A percentile compares a stretch with the other conserved stretches of the same genome.
These are phyloP conservation scores for Drosophila kohkoa DNA, from an alignment of 1,140 invertebrate species.

Conservation along the genomic window DNA sequence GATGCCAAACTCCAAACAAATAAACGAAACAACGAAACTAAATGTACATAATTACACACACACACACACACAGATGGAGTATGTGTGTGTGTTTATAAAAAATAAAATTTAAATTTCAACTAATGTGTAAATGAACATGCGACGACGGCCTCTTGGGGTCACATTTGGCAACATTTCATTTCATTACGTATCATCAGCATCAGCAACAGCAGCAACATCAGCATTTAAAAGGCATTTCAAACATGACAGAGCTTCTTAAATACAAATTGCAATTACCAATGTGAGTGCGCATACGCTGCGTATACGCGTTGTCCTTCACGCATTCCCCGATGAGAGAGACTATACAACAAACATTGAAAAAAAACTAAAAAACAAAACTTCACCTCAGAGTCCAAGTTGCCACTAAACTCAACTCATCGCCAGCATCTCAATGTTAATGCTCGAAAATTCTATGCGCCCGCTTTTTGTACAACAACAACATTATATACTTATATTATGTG, in stretches of 20 bases:
- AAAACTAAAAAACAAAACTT: slow-evolving; percentile 9
- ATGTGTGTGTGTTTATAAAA: slow-evolving; percentile 9
- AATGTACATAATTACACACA: slow-evolving; percentile 44
- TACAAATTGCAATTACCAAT: slow-evolving; percentile 44
- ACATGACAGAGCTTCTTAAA: slow-evolving; percentile 55
- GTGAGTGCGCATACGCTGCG: background rate
- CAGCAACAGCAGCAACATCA: slow-evolving; percentile 69
- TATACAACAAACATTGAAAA: background rate
- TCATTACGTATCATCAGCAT: slow-evolving; percentile 61
- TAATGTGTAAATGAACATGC: slow-evolving; percentile 81
- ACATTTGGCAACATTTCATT: slow-evolving; percentile 80
- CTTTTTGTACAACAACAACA: background rate
- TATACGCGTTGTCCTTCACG: slow-evolving; percentile 70
- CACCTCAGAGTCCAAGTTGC: slow-evolving; percentile 32
- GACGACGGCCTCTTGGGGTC: slow-evolving; percentile 75
- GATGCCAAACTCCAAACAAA: slow-evolving; percentile 47
- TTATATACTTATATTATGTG: background rate
- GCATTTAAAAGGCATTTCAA: slow-evolving; percentile 79
- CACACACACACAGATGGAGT: background rate
- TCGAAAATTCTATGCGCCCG: slow-evolving; percentile 41
- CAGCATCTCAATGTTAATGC: slow-evolving; percentile 49
- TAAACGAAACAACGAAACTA: slow-evolving; percentile 51
- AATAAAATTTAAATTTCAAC: slow-evolving; percentile 74
- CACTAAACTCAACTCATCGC: slow-evolving; percentile 19
- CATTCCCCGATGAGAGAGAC: slow-evolving; percentile 64